Conservation (phyloP, 2,888 invertebrate genomes). For the Seira musarum region DNA sequence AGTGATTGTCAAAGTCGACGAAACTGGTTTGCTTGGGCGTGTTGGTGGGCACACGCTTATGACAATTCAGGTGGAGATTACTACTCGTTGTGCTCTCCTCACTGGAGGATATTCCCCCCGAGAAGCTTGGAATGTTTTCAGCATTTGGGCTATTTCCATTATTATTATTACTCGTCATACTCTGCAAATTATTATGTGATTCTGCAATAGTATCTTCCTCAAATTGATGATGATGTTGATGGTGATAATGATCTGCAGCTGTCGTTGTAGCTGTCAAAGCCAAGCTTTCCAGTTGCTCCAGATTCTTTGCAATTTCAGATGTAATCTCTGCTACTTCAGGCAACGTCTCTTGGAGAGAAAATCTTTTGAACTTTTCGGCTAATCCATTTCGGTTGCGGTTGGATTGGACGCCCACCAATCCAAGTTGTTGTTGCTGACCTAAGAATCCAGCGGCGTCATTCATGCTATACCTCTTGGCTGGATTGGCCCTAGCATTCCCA, state of each 20-base stretch:
- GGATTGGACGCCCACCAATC: slow-evolving; percentile 28
- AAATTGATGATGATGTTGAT: slow-evolving; percentile 29
- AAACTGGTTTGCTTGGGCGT: slow-evolving; percentile 67
- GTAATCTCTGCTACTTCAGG: slow-evolving; percentile 68
- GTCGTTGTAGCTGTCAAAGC: slow-evolving; percentile 48
- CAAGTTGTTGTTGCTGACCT: slow-evolving; percentile 30
- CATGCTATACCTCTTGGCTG: slow-evolving; percentile 58
- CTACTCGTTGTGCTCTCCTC: slow-evolving; percentile 41
- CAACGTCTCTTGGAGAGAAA: slow-evolving; percentile 67
- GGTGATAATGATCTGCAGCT: slow-evolving; percentile 20
- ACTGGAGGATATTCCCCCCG: slow-evolving; percentile 29
- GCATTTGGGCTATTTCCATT: background rate
- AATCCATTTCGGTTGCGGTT: slow-evolving; percentile 50
- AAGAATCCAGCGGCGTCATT: slow-evolving; percentile 54
- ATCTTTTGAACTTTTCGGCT: slow-evolving; percentile 66
- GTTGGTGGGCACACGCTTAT: slow-evolving; percentile 63
- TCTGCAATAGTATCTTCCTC: slow-evolving; percentile 31
- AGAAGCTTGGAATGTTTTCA: slow-evolving; percentile 49
- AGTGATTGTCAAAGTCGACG: slow-evolving; percentile 67
- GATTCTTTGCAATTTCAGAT: slow-evolving; percentile 66
- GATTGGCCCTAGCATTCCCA: slow-evolving; percentile 48
- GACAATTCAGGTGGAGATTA: slow-evolving; percentile 34
- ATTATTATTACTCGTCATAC: slow-evolving; percentile 8
- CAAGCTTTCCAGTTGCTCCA: slow-evolving; percentile 64
- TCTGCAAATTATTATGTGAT: background rate